A percentile compares a stretch with the other conserved stretches of the same genome.
Conservation (phyloP, 2,797 vertebrate genomes). For the Strix occidentalis region DNA sequence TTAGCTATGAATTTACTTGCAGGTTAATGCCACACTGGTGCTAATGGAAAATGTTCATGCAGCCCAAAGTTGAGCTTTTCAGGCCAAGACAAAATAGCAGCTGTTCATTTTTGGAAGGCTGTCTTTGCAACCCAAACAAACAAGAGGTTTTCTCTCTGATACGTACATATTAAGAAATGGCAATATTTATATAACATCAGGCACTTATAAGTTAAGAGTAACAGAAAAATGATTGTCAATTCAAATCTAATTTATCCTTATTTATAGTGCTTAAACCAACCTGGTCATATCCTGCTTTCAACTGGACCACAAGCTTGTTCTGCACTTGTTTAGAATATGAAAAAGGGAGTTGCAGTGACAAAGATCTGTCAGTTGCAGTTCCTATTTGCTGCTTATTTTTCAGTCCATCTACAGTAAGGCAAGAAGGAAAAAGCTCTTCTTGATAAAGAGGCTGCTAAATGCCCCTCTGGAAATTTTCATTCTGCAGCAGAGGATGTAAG, state of each 20-base stretch:
- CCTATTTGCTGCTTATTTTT: not conserved
- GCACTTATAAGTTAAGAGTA: not conserved
- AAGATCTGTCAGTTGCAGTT: not conserved
- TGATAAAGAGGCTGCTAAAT: not conserved
- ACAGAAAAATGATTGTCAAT: not conserved
- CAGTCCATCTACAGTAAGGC: not conserved
- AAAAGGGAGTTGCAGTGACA: not conserved
- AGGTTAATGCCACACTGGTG: not conserved
- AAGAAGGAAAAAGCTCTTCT: not conserved
- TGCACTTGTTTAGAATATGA: not conserved
- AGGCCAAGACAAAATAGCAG: not conserved
- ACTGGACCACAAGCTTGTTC: accelerated
- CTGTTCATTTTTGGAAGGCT: not conserved
- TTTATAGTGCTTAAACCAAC: not conserved
- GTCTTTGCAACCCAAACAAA: not conserved
- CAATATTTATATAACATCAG: not conserved
- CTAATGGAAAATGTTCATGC: not conserved
- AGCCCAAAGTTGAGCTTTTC: not conserved
- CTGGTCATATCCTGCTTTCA: not conserved
- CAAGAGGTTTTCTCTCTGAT: not conserved
- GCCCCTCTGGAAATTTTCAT: not conserved
- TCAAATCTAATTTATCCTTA: not conserved
- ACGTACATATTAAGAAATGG: not conserved
- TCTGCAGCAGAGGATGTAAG: not conserved
- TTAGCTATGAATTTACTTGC: not conserved